Percentiles rank a stretch among this genome's conserved stretches.
phyloP scores from a whole-genome alignment of 2,888 invertebrate genomes.

The Laothoe populi region DNA sequence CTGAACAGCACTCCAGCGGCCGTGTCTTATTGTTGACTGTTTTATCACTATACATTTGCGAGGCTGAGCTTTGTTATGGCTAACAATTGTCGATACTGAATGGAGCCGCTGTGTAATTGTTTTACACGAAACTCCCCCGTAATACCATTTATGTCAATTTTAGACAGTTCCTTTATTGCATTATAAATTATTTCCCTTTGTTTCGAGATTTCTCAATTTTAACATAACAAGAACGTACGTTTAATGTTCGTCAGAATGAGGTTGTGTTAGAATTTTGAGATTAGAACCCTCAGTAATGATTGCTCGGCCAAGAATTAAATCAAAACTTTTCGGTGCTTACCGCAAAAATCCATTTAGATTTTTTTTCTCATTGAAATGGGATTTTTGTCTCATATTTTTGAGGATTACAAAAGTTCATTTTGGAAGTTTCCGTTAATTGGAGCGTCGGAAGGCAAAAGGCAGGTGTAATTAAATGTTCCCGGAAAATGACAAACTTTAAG shows the following conservation, averaged over 20 bases:
- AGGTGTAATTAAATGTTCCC: slow-evolving; percentile 44
- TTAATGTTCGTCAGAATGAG: slow-evolving; percentile 22
- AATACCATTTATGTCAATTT: slow-evolving; percentile 27
- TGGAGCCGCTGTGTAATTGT: slow-evolving; percentile 25
- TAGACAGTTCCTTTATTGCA: slow-evolving; percentile 24
- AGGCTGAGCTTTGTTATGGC: slow-evolving; percentile 29
- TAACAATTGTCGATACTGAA: slow-evolving; percentile 29
- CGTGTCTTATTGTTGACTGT: slow-evolving; percentile 42
- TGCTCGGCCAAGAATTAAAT: slow-evolving; percentile 62
- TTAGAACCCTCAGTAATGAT: slow-evolving; percentile 53
- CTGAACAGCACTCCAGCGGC: slow-evolving; percentile 32
- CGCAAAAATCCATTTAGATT: slow-evolving; percentile 74
- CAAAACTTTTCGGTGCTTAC: slow-evolving; percentile 68
- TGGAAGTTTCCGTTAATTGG: slow-evolving; percentile 53
- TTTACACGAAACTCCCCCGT: slow-evolving; percentile 26
- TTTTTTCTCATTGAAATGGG: slow-evolving; percentile 68
- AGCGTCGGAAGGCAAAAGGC: slow-evolving; percentile 43
- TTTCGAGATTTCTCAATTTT: slow-evolving; percentile 14
- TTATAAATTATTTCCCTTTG: slow-evolving; percentile 23
- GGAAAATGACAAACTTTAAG: slow-evolving; percentile 38
- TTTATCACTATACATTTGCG: slow-evolving; percentile 34
- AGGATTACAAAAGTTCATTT: slow-evolving; percentile 55
- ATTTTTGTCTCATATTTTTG: slow-evolving; percentile 60
- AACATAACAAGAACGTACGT: slow-evolving; percentile 8
- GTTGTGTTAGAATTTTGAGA: slow-evolving; percentile 1